Conservation (phyloP, 1,140 invertebrate species). For the Zaprionus lachaisei region DNA sequence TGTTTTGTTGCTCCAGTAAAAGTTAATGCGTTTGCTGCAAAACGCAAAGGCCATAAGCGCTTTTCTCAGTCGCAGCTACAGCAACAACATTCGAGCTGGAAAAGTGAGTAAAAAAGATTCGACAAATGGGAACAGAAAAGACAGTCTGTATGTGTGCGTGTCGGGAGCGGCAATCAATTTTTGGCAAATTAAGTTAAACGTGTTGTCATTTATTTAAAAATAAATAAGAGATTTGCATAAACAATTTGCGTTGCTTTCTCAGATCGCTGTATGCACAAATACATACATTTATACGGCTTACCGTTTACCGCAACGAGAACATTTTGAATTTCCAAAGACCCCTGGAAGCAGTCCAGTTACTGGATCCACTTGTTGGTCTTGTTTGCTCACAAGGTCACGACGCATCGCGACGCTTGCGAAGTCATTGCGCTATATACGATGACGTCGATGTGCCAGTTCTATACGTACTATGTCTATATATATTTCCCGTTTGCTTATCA, state of each 20-base stretch:
- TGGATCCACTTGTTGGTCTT: constrained; percentile 68
- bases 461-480: background rate
- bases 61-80: constrained; percentile 46
- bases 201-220: constrained; percentile 56
- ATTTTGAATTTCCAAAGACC: background rate
- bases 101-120: constrained; percentile 49
- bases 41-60: constrained; percentile 28
- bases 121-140: background rate
- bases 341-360: background rate
- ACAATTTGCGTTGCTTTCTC: constrained; percentile 22
- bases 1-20: background rate
- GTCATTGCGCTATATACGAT: constrained; percentile 45
- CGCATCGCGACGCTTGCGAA: constrained; percentile 41
- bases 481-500: constrained; percentile 35
- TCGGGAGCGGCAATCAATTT: constrained; percentile 10
- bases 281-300: background rate
- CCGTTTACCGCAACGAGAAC: constrained; percentile 5
- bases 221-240: constrained; percentile 64
- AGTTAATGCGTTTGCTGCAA: constrained; percentile 58
- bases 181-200: constrained; percentile 35
- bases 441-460: constrained; percentile 34
- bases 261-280: constrained; percentile 23
- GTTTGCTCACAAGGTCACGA: constrained; percentile 59
- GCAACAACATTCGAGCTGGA: constrained; percentile 22
- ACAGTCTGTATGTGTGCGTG: background rate